Evolutionary conservation across 1,140 invertebrate genomes (phyloP), one percentile per base, ranked within the genome.

Genomic region (Vollenhovia emeryi): DNA sequence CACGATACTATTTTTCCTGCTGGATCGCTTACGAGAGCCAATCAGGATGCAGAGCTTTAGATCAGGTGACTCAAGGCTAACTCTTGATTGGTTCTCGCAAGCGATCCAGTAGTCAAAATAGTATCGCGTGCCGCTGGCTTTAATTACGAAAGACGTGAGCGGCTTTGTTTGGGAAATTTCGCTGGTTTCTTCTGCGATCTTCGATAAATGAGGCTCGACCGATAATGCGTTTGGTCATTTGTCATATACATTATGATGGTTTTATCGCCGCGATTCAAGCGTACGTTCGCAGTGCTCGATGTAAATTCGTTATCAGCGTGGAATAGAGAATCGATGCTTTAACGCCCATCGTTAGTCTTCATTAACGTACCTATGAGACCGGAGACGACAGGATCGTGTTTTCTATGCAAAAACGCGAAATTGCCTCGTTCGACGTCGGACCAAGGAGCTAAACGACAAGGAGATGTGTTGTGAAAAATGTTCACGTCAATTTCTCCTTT

Each of bases 281-380:
- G 11, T 30, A 33, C 60, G 40, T 60, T 48, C 30, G 30, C 60
- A 50, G 27, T 64, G 27, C 43, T 27, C 75, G 30, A 79, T 79
- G 48, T 79, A 79, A 79, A 79, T 79, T 68, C 13, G 45, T 79
- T 69, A 79, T 52, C 45, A 52, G 15, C 62, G 9, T 8, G 15
- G 33, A 79, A 79, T 79, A 68, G 75, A 33, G 45, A 79, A 79
- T 79, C 62, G 62, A 69, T 40, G 33, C 76, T 79, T 79, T 79
- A 79, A 79, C 76, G 62, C 18, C 48, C 45, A 21, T 79, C 60
- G 76, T 79, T 79, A 79, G 76, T 68, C 76, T 69, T 79, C 62
- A 68, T 79, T 79, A 79, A 43, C 60, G 62, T 69, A 27, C 62
- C 55, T 79, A 69, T 79, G 76, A 79, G 45, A 27, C 40, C n/a